Conservation (phyloP, 1,140 invertebrate species). For the Asbolus verrucosus region DNA sequence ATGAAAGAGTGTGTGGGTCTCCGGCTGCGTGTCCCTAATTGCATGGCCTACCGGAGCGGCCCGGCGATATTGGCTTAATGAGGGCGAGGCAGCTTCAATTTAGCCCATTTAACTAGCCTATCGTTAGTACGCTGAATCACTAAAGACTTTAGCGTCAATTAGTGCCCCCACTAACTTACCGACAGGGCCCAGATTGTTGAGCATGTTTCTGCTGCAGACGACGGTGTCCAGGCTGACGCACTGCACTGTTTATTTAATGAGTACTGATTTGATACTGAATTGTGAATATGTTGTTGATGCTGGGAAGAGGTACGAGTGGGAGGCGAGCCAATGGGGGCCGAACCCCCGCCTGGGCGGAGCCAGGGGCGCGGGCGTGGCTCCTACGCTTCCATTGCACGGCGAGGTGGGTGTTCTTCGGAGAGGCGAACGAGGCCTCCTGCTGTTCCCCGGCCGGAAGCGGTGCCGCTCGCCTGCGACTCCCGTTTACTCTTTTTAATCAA, state of each 20-base stretch:
- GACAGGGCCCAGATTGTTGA: constrained; percentile 64
- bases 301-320: constrained; percentile 57
- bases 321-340: constrained; percentile 56
- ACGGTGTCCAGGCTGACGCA: constrained; percentile 60
- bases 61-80: constrained; percentile 64
- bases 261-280: constrained; percentile 67
- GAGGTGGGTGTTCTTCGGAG: constrained; percentile 42
- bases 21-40: constrained; percentile 57
- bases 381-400: constrained; percentile 54
- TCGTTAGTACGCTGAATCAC: constrained; percentile 64
- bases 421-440: constrained; percentile 43
- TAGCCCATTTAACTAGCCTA: constrained; percentile 66
- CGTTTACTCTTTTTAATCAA: constrained; percentile 44
- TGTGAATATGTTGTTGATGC: constrained; percentile 64
- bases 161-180: constrained; percentile 65
- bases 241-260: constrained; percentile 67
- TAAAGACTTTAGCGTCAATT: constrained; percentile 65
- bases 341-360: constrained; percentile 57
- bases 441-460: constrained; percentile 44
- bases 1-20: constrained; percentile 49
- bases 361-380: constrained; percentile 44
- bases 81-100: constrained; percentile 65
- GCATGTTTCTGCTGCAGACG: constrained; percentile 59
- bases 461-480: constrained; percentile 7
- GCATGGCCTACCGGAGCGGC: constrained; percentile 63